A percentile compares a stretch with the other conserved stretches of the same genome.
phyloP scores from a whole-genome alignment of 2,888 invertebrate species.

The Diachrysia chrysitis region DNA sequence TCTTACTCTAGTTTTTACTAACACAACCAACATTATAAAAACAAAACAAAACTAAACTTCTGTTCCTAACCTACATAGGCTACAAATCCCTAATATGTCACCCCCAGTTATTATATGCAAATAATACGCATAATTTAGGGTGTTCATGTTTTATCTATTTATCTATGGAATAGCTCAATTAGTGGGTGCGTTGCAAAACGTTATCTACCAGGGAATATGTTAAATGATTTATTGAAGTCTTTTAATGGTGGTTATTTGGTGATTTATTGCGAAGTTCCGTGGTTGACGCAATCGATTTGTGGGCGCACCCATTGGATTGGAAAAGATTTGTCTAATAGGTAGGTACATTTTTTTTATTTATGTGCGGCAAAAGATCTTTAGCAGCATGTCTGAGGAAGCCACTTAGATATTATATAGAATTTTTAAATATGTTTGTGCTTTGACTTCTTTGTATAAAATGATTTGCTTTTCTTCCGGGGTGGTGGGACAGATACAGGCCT shows the following conservation, averaged over 20 bases:
- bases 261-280: slow-evolving; percentile 38
- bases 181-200: slow-evolving; percentile 70
- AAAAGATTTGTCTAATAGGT: background rate
- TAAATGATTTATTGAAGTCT: slow-evolving; percentile 82
- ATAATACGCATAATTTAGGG: slow-evolving; percentile 87
- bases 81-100: slow-evolving; percentile 69
- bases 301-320: background rate
- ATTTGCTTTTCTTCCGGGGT: too few relatives aligned
- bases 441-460: too few relatives aligned
- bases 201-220: slow-evolving; percentile 82
- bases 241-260: slow-evolving; percentile 53
- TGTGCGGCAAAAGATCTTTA: too few relatives aligned
- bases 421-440: too few relatives aligned
- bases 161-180: slow-evolving; percentile 89
- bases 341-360: background rate
- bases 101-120: slow-evolving; percentile 88
- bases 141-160: slow-evolving; percentile 88
- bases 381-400: too few relatives aligned
- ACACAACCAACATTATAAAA: too few relatives aligned
- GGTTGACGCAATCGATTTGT: slow-evolving; percentile 15
- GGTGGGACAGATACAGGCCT: too few relatives aligned
- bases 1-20: too few relatives aligned
- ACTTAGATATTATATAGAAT: too few relatives aligned
- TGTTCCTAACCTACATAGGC: slow-evolving; percentile 8
- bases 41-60: slow-evolving; percentile 25